Base-by-base conservation (phyloP, 2,113 vertebrate species). In the Aptenodytes forsteri region DNA sequence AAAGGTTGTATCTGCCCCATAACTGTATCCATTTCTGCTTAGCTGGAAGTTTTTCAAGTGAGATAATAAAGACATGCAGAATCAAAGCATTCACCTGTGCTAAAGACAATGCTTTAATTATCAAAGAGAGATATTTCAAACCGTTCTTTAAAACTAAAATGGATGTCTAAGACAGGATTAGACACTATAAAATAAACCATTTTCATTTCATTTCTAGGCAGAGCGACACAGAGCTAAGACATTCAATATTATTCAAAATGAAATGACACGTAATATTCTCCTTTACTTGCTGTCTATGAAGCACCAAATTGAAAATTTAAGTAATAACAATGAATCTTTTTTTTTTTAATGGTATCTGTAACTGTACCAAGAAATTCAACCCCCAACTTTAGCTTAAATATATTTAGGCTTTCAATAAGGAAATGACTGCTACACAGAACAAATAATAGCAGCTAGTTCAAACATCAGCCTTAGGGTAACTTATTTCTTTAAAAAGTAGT, bases 401-500 rank as follows among this genome's bases (percentile, higher is more conserved):
- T 94, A 90, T 81, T 83, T 38, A 59, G 13, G 40, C 19, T 76
- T 85, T 89, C n/a, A 78, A 12, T 69, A 79, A 75, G 25, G 47
- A 96, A 91, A 76, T 87, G 21, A 54, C 86, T 95, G 65, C n/a
- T 87, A 56, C 22, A 59, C 21, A 71, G 59, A 86, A 95, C 76
- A 92, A 94, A 93, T 90, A 87, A 83, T 26, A 92, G 34, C 65
- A 93, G 12, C 15, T 65, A 78, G 27, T 64, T 92, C 61, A 91
- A 89, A 82, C 22, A 93, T 61, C 19, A 89, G 54, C 73, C 61
- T 90, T 72, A 36, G 38, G 65, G 61, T 76, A 91, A 83, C 46
- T 70, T 73, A 73, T 93, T 93, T 58, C 59, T 87, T 92, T 58
- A 94, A 91, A 92, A 93, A 59, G 20, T 42, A 72, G 40, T 87